phyloP scores from a whole-genome alignment of 2,113 vertebrate species.

The Nannospalax galili region DNA sequence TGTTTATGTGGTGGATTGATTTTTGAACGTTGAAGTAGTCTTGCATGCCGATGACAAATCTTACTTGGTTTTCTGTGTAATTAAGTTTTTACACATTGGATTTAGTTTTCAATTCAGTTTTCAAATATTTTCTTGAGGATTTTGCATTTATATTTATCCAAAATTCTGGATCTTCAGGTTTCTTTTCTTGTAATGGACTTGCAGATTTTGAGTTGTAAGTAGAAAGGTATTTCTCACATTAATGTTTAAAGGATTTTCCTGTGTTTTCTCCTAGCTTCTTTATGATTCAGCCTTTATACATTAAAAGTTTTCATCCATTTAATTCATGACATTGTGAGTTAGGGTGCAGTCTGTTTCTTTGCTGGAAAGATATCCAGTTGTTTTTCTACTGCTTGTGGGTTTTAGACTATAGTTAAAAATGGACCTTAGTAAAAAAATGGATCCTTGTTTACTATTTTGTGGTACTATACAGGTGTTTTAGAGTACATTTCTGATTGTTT shows the following conservation, averaged over 20 bases:
- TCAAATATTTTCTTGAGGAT: neutral
- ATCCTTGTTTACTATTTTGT: neutral
- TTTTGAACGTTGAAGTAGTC: neutral
- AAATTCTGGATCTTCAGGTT: neutral
- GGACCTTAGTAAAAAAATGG: neutral
- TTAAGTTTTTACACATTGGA: neutral
- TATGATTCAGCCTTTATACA: neutral
- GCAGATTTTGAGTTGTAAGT: conserved; percentile 7
- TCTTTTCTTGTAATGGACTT: neutral
- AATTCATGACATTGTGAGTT: neutral
- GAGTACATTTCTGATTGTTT: neutral
- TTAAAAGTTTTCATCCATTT: conserved; percentile 7
- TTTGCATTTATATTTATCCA: neutral
- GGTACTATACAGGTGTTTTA: neutral
- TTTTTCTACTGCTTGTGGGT: neutral
- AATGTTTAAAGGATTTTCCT: neutral
- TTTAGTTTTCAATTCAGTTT: neutral
- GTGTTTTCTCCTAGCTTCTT: neutral
- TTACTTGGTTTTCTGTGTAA: neutral
- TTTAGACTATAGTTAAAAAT: neutral
- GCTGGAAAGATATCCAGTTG: neutral
- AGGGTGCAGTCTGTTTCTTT: neutral
- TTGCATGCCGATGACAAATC: neutral
- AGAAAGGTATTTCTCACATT: neutral
- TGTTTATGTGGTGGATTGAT: neutral